A percentile compares a stretch with the other conserved stretches of the same genome.
phyloP scores from a whole-genome alignment of 2,113 vertebrate species.

The Datnioides undecimradiatus region DNA sequence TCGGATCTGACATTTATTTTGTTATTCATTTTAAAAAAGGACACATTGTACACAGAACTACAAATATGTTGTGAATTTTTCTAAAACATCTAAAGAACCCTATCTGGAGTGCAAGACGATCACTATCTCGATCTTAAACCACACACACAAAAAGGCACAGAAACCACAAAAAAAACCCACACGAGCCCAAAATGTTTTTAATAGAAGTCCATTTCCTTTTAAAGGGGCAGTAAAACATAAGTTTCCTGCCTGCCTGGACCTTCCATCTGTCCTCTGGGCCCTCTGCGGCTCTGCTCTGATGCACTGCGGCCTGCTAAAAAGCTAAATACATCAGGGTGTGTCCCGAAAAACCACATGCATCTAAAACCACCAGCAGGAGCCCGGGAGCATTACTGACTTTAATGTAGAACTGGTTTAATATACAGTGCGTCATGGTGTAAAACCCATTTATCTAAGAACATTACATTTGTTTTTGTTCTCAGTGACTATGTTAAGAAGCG shows the following conservation, averaged over 20 bases:
- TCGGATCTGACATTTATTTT: too few species aligned
- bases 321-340: conserved; percentile 58
- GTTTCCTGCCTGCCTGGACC: conserved; percentile 42
- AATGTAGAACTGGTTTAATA: conserved; percentile 29
- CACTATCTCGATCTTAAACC: conserved; percentile 1
- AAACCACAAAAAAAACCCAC: conserved; percentile 18
- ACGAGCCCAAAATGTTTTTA: conserved; percentile 39
- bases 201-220: conserved; percentile 58
- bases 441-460: background rate
- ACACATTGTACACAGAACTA: background rate
- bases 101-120: background rate
- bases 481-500: background rate
- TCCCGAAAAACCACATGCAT: conserved; percentile 63
- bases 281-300: conserved; percentile 39
- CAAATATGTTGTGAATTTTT: background rate
- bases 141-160: background rate
- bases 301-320: conserved; percentile 57
- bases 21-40: too few species aligned
- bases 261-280: conserved; percentile 51
- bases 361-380: conserved; percentile 43
- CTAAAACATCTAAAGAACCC: background rate
- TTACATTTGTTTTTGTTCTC: background rate
- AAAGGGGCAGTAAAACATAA: conserved; percentile 47
- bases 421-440: background rate
- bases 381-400: conserved; percentile 24